Evolutionary conservation across 2,113 vertebrate species (phyloP), one percentile per base, ranked within the genome.

Genomic region (Salvelinus namaycush): DNA sequence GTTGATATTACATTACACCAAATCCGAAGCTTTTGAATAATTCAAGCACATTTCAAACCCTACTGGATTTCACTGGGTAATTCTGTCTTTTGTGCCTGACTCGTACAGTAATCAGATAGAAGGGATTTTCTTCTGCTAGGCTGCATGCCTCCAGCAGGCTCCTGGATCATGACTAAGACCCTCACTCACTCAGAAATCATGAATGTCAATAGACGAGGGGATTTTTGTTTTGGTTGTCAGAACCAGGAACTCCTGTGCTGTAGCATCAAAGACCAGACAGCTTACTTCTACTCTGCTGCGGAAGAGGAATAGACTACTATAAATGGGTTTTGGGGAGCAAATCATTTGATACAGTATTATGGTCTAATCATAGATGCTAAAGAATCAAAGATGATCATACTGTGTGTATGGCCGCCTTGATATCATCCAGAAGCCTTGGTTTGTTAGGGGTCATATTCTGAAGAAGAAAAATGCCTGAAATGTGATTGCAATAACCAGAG

Each of bases 61-160:
- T 48, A 64, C 73, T 78, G 79, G 81, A 88, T 89, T 83, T 84
- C 66, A 79, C 18, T 57, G 76, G 76, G 49, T 76, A 78, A 84
- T 79, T 77, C 9, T 49, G 60, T 78, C 70, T 64, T 84, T 84
- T 90, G 76, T 85, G 77, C 79, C 78, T 81, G 22, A 67, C 77
- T 57, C 60, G 82, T 74, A 81, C 51, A 34, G 51, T 48, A 70
- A 73, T 90, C 74, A 78, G 76, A 88, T 84, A 75, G 83, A 68
- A 81, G 59, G 64, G 76, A 44, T 85, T 76, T 60, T 65, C 72
- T 81, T 24, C 26, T 67, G 13, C 7, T 11, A 62, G n/a, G 59
- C 18, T 22, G 65, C 11, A 26, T 85, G 77, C 78, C 77, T 81
- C n/a, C 20, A 76, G 57, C 64, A 70, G 59, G 66, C 70, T 20